A percentile compares a stretch with the other conserved stretches of the same genome.
Conservation (phyloP, 2,797 vertebrate species). For the Mus spretus region DNA sequence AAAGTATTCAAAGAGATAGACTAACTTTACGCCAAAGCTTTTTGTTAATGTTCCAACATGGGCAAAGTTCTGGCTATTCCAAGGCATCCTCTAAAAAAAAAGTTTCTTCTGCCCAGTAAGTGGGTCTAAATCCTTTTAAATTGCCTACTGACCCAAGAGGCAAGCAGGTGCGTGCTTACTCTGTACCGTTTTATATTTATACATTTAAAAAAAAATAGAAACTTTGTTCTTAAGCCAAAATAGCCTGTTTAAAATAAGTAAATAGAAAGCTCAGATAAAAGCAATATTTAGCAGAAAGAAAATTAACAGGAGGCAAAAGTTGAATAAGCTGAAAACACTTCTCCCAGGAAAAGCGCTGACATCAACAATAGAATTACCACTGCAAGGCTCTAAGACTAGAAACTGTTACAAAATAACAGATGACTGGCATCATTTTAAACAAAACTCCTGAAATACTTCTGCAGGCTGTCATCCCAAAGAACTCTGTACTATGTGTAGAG, state of each 20-base stretch:
- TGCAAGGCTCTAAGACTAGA: background rate
- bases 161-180: conserved; percentile 15
- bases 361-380: conserved; percentile 35
- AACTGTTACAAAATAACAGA: conserved; percentile 18
- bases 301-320: conserved; percentile 69
- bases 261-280: conserved; percentile 69
- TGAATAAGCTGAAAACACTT: conserved; percentile 74
- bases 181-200: background rate
- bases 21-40: conserved; percentile 65
- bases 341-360: conserved; percentile 73
- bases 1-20: conserved; percentile 22
- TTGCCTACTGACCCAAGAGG: background rate
- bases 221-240: conserved; percentile 57
- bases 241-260: background rate
- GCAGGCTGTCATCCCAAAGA: background rate
- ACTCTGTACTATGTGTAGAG: background rate
- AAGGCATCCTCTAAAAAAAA: conserved; percentile 53
- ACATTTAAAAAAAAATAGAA: conserved; percentile 3
- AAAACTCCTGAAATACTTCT: conserved; percentile 3
- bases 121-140: conserved; percentile 61
- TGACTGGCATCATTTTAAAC: conserved; percentile 21
- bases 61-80: background rate
- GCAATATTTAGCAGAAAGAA: conserved; percentile 65
- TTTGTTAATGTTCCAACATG: conserved; percentile 1
- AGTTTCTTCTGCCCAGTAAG: background rate